These are phyloP conservation scores for Acipenser ruthenus DNA, from an alignment of 2,797 vertebrate species.

Conservation along the genomic window DNA sequence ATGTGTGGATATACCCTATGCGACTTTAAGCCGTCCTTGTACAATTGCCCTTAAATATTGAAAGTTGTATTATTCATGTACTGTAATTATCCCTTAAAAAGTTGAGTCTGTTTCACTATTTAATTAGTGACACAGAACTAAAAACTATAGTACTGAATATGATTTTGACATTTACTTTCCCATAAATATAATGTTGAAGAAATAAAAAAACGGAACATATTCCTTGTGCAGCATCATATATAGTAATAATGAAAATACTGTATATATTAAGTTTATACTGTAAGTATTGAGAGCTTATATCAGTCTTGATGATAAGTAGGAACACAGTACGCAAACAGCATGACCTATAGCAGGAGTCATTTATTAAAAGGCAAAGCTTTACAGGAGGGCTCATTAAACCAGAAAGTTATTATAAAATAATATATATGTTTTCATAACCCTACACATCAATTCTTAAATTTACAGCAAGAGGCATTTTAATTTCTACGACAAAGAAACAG, in stretches of 20 bases:
- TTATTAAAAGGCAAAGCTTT: conserved; percentile 50
- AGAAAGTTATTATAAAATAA: conserved; percentile 47
- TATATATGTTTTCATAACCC: conserved; percentile 51
- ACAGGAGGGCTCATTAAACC: conserved; percentile 50
- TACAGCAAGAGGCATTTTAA: conserved; percentile 9
- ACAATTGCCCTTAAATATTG: too few species aligned
- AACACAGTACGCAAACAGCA: conserved; percentile 29
- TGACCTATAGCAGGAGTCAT: conserved; percentile 42
- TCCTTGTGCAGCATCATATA: too few species aligned
- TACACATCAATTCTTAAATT: conserved; percentile 40
- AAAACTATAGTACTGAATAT: too few species aligned
- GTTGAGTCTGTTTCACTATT: too few species aligned
- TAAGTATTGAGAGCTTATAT: conserved; percentile 14
- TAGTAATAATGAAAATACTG: conserved; percentile 4
- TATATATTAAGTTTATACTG: conserved; percentile 10
- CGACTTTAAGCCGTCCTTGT: too few species aligned
- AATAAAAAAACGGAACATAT: too few species aligned
- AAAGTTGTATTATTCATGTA: too few species aligned
- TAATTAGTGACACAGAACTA: too few species aligned
- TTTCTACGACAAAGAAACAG: conserved; percentile 1
- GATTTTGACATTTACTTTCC: too few species aligned
- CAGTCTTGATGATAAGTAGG: conserved; percentile 20
- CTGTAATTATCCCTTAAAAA: too few species aligned
- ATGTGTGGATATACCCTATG: too few species aligned
- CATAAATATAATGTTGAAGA: too few species aligned